Base-by-base conservation (phyloP, 2,888 invertebrate species). In the Synanthedon andrenaeformis region DNA sequence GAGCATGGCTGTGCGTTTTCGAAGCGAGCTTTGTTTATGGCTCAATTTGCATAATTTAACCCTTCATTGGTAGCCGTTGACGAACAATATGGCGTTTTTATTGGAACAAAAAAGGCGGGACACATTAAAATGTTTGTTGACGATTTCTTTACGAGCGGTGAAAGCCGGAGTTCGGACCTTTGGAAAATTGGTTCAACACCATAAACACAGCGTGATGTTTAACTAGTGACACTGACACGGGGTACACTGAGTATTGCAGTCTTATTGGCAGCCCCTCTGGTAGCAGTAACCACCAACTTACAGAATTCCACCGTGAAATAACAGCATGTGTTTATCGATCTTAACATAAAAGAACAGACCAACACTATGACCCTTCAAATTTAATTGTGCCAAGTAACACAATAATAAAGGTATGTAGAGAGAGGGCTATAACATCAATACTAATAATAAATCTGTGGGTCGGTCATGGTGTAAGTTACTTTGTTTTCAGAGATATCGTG, bases 21-120 rank as follows among this genome's bases (percentile, higher is more conserved):
- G 19, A 17, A 19, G 49, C 14, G 12, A 17, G 49, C 17, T 49
- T 49, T 49, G 49, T 82, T 76, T 74, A 73, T 72, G 64, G 67
- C 64, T 70, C 72, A 75, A 82, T 86, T 85, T 85, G 83, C 85
- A 85, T 86, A 84, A 78, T 67, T 84, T 77, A 82, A 80, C 84
- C 84, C 84, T 83, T 78, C 69, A 66, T 62, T 66, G 62, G 67
- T 63, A 60, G 51, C 70, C 65, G 74, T 67, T 67, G 64, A 60
- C 62, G 61, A 61, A 66, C 70, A 66, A 62, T 69, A 67, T 59
- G 62, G 60, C 61, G 58, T n/a, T 66, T 79, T 82, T 83, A 83
- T 80, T 84, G 72, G 69, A 65, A 77, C 79, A 82, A 84, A 83
- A 85, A 84, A 76, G 59, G 58, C 59, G 61, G 61, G 63, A 68